Evolutionary conservation across 2,797 vertebrate genomes (phyloP).

Genomic region (Sardinella longiceps): DNA sequence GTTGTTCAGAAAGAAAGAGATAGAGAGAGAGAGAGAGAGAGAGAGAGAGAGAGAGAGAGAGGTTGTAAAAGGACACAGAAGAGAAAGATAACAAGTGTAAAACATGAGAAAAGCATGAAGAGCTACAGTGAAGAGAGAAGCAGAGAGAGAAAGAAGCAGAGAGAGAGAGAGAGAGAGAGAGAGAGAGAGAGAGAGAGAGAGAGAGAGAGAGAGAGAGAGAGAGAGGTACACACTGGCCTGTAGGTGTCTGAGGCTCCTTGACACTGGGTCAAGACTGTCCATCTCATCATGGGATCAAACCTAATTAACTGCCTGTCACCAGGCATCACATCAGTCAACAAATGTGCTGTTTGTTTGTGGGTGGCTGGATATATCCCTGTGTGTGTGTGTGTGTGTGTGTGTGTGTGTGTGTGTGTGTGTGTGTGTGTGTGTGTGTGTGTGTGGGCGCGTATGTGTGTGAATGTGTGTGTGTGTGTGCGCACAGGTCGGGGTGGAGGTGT

Average conservation of each 20-base stretch:
- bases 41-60: too few relatives aligned
- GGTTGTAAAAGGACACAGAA: too few relatives aligned
- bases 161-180: neutral
- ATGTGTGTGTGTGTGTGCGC: neutral
- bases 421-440: conserved; percentile 21
- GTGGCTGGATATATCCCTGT: too few relatives aligned
- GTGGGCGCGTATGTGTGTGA: neutral
- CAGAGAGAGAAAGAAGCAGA: neutral
- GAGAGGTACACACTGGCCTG: neutral
- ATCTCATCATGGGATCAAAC: neutral
- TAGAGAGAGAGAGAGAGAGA: neutral
- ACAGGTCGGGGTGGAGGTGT: too few relatives aligned
- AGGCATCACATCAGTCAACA: neutral
- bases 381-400: too few relatives aligned
- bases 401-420: too few relatives aligned
- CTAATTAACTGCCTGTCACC: conserved; percentile 13
- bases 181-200: neutral
- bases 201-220: too few relatives aligned
- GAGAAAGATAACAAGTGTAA: too few relatives aligned
- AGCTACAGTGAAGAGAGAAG: too few relatives aligned
- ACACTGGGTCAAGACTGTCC: neutral
- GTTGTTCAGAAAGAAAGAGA: neutral
- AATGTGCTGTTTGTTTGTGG: neutral
- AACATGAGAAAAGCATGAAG: too few relatives aligned
- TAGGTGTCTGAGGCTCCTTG: neutral